phyloP scores from a whole-genome alignment of 2,797 vertebrate genomes.

The Harpagifer antarcticus region DNA sequence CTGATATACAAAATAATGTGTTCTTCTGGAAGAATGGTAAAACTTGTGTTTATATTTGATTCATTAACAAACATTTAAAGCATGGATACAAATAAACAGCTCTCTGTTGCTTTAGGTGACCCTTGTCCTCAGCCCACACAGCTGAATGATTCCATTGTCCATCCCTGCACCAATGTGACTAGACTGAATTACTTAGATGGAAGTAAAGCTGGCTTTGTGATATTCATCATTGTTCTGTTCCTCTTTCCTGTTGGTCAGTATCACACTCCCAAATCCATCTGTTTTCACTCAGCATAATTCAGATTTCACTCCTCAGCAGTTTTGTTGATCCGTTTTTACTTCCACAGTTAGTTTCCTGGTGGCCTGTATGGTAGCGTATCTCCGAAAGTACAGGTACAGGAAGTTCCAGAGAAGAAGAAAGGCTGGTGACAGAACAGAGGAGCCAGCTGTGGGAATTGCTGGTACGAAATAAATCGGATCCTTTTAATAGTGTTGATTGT shows the following conservation, averaged over 20 bases:
- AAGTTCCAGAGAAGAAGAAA: conserved; percentile 86
- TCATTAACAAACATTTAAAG: neutral
- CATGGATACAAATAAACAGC: neutral
- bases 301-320: neutral
- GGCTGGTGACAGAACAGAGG: conserved; percentile 65
- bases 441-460: conserved; percentile 69
- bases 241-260: conserved; percentile 92
- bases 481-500: neutral
- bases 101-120: conserved; percentile 80
- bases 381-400: conserved; percentile 86
- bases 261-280: conserved; percentile 14
- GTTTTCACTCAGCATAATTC: neutral
- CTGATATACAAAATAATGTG: conserved; percentile 82
- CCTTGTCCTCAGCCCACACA: conserved; percentile 90
- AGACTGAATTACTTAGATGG: conserved; percentile 90
- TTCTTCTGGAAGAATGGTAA: conserved; percentile 90
- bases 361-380: conserved; percentile 87
- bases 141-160: conserved; percentile 81
- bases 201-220: conserved; percentile 88
- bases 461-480: conserved; percentile 77
- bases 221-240: conserved; percentile 87
- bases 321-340: conserved; percentile 19
- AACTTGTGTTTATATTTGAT: neutral
- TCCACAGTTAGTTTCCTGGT: conserved; percentile 89
- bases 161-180: conserved; percentile 85